Evolutionary conservation across 2,113 vertebrate species (phyloP), one percentile per base, ranked within the genome.

Genomic region (Xiphophorus maculatus): DNA sequence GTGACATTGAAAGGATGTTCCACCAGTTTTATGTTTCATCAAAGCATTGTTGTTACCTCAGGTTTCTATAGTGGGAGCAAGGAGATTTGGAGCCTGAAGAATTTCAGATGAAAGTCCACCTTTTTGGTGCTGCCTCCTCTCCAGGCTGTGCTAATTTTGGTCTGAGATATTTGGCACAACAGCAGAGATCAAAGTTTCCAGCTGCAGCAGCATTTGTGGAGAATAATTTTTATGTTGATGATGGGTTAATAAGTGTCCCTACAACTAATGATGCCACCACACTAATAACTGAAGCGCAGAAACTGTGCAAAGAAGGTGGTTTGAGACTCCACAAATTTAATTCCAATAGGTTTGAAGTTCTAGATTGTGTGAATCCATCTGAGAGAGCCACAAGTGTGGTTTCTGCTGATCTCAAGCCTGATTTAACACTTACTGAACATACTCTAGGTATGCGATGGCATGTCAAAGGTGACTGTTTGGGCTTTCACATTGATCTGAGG

Each of bases 71-170:
- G 65, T 66, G 66, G 37, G 66, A 67, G 13, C 4, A 17, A 28
- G 66, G n/a, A 27, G 65, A 66, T 27, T 40, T 66, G 65, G 33
- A 66, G 10, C 65, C 65, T 9, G 27, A 42, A 37, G 65, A 42
- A 27, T 66, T 42, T 40, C 8, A n/a, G 25, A 66, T 37, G 64
- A 32, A 25, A 3, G 64, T 66, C 13, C 33, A 66, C 22, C 64
- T 37, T 25, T 66, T 66, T 66, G 35, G 65, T 66, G 65, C 65
- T 15, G 33, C 65, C 33, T 66, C 65, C 22, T 66, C 65, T 66
- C 65, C 65, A 40, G 65, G 65, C 13, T 66, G 65, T 25, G 65
- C 65, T 27, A 42, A 40, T 40, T 66, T 66, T 42, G 65, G 35
- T 42, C 11, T 66, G 3, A 66, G 44, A 40, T 28, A 67, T 9